A percentile compares a stretch with the other conserved stretches of the same genome.
Evolutionary conservation across 2,113 vertebrate genomes (phyloP).

Genomic region (Tyrannus savana): DNA sequence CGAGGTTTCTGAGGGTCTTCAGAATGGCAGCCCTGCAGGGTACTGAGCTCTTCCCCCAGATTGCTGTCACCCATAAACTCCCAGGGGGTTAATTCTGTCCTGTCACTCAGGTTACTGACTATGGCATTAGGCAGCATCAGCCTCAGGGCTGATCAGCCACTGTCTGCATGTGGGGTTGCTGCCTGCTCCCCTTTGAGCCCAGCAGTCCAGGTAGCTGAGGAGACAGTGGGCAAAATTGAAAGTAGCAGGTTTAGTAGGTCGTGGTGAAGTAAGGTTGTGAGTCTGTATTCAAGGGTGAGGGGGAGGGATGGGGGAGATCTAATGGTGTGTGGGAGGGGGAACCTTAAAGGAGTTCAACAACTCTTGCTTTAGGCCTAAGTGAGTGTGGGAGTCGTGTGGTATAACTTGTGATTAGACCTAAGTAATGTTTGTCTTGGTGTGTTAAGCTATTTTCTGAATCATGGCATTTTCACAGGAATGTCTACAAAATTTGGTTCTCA

Average conservation of each 20-base stretch:
- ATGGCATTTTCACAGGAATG: slow-evolving; percentile 68
- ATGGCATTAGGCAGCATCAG: neutral
- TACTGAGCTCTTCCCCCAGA: neutral
- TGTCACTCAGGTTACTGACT: neutral
- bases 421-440: slow-evolving; percentile 64
- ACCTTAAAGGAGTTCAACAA: slow-evolving; percentile 49
- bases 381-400: slow-evolving; percentile 66
- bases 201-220: neutral
- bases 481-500: slow-evolving; percentile 65
- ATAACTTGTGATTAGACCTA: slow-evolving; percentile 70
- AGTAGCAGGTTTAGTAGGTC: neutral
- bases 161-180: neutral
- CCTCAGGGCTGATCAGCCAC: neutral
- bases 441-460: slow-evolving; percentile 73
- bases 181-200: neutral
- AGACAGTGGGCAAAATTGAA: neutral
- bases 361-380: slow-evolving; percentile 49
- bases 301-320: neutral
- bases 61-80: neutral
- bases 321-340: neutral
- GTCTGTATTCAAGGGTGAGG: neutral
- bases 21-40: neutral
- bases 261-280: slow-evolving; percentile 6
- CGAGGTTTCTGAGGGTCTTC: neutral
- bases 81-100: neutral